These are phyloP conservation scores for Pseudolaguvia tuberculata DNA, from an alignment of 2,113 vertebrate species.

Conservation along the genomic window DNA sequence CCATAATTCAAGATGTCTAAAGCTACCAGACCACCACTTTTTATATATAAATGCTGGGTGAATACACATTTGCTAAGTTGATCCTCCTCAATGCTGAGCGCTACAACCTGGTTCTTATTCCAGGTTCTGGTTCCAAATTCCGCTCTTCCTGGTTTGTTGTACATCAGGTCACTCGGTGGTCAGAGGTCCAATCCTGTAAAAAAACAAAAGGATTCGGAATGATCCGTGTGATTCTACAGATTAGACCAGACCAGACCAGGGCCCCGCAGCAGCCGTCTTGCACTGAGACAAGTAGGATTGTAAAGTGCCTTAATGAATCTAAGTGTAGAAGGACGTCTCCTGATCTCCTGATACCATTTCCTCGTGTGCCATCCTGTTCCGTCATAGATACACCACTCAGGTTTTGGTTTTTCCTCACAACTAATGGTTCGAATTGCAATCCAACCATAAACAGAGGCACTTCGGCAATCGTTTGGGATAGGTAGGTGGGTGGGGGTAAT, in stretches of 20 bases:
- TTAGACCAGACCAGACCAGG: not conserved
- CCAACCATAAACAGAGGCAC: not conserved
- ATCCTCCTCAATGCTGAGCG: not conserved
- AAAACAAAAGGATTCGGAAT: too few relatives aligned
- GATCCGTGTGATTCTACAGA: not conserved
- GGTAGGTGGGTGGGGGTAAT: too few relatives aligned
- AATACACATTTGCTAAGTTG: conserved; percentile 16
- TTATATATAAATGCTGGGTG: conserved; percentile 14
- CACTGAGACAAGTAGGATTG: not conserved
- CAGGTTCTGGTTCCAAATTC: not conserved
- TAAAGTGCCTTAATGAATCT: not conserved
- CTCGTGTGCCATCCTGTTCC: conserved; percentile 5
- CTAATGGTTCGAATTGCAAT: too few relatives aligned
- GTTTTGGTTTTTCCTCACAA: not conserved
- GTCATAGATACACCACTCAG: not conserved
- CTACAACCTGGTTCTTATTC: not conserved
- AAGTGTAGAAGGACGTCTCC: conserved; percentile 4
- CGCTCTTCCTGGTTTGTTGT: too few relatives aligned
- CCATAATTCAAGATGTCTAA: not conserved
- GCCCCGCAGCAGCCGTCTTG: not conserved
- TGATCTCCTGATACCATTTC: not conserved
- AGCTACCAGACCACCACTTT: not conserved
- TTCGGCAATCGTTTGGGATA: not conserved
- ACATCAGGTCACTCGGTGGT: not conserved
- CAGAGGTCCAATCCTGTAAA: not conserved